phyloP scores from a whole-genome alignment of 2,113 vertebrate genomes.

The Chionodraco myersi region DNA sequence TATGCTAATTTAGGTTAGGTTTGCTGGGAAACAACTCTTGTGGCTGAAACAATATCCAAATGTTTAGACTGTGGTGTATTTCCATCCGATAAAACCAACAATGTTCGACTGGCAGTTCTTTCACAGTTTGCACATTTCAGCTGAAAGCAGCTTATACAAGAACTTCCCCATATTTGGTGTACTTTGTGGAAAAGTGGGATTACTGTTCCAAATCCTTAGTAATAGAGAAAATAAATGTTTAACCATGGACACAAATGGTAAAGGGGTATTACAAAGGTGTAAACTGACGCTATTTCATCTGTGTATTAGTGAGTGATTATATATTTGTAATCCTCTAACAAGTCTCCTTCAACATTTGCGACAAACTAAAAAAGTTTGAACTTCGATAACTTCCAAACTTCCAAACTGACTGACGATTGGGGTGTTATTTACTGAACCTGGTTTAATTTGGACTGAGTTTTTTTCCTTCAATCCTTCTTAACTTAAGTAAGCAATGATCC shows the following conservation, averaged over 20 bases:
- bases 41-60: neutral
- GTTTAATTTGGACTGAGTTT: conserved; percentile 4
- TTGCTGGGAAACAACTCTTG: neutral
- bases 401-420: conserved; percentile 1
- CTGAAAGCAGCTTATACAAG: neutral
- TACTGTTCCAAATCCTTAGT: conserved; percentile 9
- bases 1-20: neutral
- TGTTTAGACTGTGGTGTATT: neutral
- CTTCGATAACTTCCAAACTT: neutral
- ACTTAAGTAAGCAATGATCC: conserved; percentile 15
- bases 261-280: neutral
- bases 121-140: neutral
- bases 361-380: conserved; percentile 19
- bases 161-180: conserved; percentile 6
- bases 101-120: neutral
- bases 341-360: neutral
- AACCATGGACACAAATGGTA: neutral
- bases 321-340: neutral
- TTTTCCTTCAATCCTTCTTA: conserved; percentile 6
- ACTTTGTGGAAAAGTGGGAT: neutral
- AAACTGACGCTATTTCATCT: neutral
- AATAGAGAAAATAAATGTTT: neutral
- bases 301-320: neutral
- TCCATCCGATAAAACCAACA: neutral
- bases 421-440: neutral